Percentiles rank a stretch among this genome's conserved stretches.
Conservation (phyloP, 2,113 vertebrate species). For the Rhinogobius similis region DNA sequence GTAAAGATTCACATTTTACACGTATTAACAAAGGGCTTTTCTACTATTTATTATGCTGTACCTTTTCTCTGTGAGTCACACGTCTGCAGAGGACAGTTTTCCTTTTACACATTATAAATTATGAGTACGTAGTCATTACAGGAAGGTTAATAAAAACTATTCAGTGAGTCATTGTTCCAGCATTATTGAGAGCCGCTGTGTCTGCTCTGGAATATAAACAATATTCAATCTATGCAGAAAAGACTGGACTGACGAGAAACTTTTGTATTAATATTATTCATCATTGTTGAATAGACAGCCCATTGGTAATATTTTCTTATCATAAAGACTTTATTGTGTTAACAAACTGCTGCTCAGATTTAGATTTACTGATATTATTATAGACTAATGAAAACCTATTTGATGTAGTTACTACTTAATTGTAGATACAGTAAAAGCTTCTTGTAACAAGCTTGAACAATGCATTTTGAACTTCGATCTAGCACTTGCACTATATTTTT, state of each 20-base stretch:
- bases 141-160: slow-evolving; percentile 8
- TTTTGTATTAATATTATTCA: neutral
- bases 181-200: neutral
- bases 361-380: too few species aligned
- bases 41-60: neutral
- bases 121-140: neutral
- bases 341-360: neutral
- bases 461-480: too few species aligned
- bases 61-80: neutral
- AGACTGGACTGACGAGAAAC: neutral
- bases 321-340: neutral
- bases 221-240: neutral
- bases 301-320: neutral
- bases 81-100: neutral
- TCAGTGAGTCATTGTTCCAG: neutral
- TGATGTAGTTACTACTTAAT: too few species aligned
- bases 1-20: neutral
- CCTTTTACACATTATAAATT: neutral
- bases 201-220: neutral
- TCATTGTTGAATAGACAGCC: neutral
- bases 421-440: too few species aligned
- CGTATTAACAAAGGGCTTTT: neutral
- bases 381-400: too few species aligned
- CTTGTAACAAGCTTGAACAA: too few species aligned
- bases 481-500: too few species aligned